phyloP scores from a whole-genome alignment of 2,797 vertebrate species.

The Chiropotes sagulatus region DNA sequence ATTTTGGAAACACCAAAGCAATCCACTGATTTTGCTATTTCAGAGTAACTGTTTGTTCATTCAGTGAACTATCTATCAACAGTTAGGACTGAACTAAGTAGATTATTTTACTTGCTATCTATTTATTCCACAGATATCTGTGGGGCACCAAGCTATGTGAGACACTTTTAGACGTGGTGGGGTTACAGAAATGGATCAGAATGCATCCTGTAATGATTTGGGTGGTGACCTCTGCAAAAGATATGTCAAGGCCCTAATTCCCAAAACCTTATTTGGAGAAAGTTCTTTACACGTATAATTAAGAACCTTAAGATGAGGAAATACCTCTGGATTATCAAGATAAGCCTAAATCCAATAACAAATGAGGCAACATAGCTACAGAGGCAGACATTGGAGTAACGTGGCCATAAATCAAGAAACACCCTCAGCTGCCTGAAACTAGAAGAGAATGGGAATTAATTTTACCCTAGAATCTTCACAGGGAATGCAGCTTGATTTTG shows the following conservation, averaged over 20 bases:
- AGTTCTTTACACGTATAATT: background rate
- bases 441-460: background rate
- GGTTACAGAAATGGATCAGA: background rate
- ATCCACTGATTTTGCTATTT: background rate
- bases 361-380: background rate
- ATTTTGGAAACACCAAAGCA: background rate
- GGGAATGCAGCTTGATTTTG: background rate
- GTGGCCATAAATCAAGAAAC: background rate
- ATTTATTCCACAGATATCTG: background rate
- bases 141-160: background rate
- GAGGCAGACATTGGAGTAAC: background rate
- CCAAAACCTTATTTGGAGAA: background rate
- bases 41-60: background rate
- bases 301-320: background rate
- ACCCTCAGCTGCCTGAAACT: background rate
- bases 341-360: background rate
- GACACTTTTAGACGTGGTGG: background rate
- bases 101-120: background rate
- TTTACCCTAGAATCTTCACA: background rate
- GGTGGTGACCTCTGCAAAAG: background rate
- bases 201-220: background rate
- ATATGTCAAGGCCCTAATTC: background rate
- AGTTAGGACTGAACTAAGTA: background rate
- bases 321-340: background rate
- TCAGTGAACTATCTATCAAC: background rate